Conservation (phyloP, 2,113 vertebrate species). For the Corapipo altera region DNA sequence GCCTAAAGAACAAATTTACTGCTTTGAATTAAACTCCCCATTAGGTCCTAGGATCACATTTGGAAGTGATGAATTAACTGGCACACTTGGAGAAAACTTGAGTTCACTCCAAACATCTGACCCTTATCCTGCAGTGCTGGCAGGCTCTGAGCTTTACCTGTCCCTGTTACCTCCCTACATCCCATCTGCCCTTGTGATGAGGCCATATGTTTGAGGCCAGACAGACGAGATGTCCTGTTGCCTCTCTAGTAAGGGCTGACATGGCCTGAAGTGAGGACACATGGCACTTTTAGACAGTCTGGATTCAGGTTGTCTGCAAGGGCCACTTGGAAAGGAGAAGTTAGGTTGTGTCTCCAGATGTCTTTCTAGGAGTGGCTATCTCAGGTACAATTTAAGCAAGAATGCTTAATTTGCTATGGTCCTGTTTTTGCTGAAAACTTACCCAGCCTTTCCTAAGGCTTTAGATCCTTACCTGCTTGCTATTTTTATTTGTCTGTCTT, state of each 20-base stretch:
- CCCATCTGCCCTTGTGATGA: not conserved
- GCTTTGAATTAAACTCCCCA: not conserved
- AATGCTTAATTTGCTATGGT: not conserved
- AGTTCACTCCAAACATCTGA: not conserved
- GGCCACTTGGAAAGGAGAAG: not conserved
- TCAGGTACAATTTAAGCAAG: not conserved
- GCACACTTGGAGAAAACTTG: not conserved
- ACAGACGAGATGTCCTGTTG: not conserved
- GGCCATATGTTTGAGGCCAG: not conserved
- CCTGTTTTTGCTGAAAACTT: not conserved
- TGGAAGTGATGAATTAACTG: not conserved
- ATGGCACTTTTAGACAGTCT: not conserved
- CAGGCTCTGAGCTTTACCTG: not conserved
- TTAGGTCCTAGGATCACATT: not conserved
- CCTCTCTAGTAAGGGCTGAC: not conserved
- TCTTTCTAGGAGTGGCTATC: not conserved
- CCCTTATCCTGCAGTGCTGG: not conserved
- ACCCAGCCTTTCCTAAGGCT: not conserved
- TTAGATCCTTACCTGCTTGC: not conserved
- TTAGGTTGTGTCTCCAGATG: not conserved
- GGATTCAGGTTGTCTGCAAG: not conserved
- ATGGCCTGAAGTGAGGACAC: not conserved
- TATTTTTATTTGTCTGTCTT: constrained; percentile 2
- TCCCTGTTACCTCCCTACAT: not conserved
- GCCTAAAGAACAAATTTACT: not conserved